Conservation (phyloP, 1,140 invertebrate species). For the Drosophila sproati region DNA sequence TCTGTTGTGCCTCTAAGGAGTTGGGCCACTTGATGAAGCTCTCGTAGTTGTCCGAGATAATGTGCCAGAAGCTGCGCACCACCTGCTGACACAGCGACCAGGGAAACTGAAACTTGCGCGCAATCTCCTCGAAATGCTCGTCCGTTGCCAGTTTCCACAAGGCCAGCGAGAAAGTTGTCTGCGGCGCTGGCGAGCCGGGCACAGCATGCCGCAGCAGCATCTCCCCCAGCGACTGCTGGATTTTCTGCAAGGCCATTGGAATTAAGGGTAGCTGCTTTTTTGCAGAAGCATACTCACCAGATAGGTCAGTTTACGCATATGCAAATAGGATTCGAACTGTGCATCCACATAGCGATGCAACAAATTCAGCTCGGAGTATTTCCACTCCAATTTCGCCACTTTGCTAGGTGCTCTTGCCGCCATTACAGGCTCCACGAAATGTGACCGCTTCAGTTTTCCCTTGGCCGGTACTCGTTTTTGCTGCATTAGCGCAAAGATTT, state of each 20-base stretch:
- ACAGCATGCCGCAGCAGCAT: slow-evolving; percentile 39
- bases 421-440: neutral
- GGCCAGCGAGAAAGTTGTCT: slow-evolving; percentile 71
- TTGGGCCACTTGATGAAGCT: slow-evolving; percentile 82
- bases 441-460: slow-evolving; percentile 33
- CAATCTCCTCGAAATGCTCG: slow-evolving; percentile 81
- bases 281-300: slow-evolving; percentile 47
- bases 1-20: slow-evolving; percentile 63
- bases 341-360: slow-evolving; percentile 70
- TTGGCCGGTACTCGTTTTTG: slow-evolving; percentile 44
- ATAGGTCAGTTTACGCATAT: slow-evolving; percentile 76
- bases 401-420: slow-evolving; percentile 20
- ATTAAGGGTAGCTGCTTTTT: slow-evolving; percentile 4
- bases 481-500: slow-evolving; percentile 70
- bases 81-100: slow-evolving; percentile 68
- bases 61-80: slow-evolving; percentile 75
- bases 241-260: slow-evolving; percentile 45
- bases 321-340: slow-evolving; percentile 72
- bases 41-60: slow-evolving; percentile 77
- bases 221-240: slow-evolving; percentile 55
- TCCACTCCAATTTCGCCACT: slow-evolving; percentile 44
- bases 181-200: slow-evolving; percentile 50
- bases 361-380: slow-evolving; percentile 67
- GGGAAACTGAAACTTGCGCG: slow-evolving; percentile 71
- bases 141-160: slow-evolving; percentile 81